These are phyloP conservation scores for Hystrix cristata DNA, from an alignment of 2,113 vertebrate genomes.

Conservation along the genomic window DNA sequence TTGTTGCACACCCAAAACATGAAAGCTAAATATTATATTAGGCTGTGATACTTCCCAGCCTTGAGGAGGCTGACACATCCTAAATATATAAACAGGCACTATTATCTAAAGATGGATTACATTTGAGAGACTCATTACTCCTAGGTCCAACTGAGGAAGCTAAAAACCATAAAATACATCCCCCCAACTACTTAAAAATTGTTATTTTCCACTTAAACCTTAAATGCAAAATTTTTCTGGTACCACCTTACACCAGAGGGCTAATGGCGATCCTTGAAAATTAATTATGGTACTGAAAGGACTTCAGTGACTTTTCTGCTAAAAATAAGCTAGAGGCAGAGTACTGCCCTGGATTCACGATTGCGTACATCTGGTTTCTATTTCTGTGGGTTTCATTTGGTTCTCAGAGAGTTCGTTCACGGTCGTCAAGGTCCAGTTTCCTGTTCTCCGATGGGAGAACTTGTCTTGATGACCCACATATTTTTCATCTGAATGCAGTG, in stretches of 20 bases:
- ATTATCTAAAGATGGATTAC: conserved; percentile 73
- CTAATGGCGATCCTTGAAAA: conserved; percentile 75
- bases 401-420: conserved; percentile 79
- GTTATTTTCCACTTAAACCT: conserved; percentile 44
- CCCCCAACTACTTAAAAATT: conserved; percentile 47
- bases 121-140: conserved; percentile 65
- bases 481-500: conserved; percentile 31
- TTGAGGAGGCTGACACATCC: conserved; percentile 76
- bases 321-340: conserved; percentile 75
- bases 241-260: conserved; percentile 55
- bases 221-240: conserved; percentile 55
- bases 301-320: conserved; percentile 73
- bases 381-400: conserved; percentile 69
- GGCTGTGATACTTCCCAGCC: conserved; percentile 81
- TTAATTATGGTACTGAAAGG: conserved; percentile 78
- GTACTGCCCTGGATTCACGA: conserved; percentile 62
- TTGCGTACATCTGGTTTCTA: conserved; percentile 81
- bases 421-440: conserved; percentile 69
- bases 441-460: conserved; percentile 57
- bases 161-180: background rate
- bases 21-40: conserved; percentile 86
- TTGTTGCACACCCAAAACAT: conserved; percentile 85
- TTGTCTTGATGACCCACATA: conserved; percentile 57
- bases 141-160: conserved; percentile 64
- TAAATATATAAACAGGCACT: conserved; percentile 80